Conservation (phyloP, 2,113 vertebrate genomes). For the Perca schrenkii region DNA sequence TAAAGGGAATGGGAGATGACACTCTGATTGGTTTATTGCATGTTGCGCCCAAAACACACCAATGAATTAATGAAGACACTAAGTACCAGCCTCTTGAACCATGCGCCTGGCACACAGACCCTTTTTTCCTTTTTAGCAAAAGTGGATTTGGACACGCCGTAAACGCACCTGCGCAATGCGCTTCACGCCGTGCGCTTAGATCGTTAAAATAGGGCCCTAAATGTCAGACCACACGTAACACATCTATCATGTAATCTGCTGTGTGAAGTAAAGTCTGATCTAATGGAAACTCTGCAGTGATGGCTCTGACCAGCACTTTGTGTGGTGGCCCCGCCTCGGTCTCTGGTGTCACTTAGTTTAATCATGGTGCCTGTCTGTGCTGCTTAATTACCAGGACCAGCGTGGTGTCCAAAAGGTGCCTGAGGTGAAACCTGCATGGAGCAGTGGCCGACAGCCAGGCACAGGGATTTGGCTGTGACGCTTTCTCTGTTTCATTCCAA, state of each 20-base stretch:
- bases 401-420: constrained; percentile 66
- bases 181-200: too few relatives aligned
- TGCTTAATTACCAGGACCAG: constrained; percentile 78
- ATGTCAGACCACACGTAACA: background rate
- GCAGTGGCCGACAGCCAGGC: constrained; percentile 65
- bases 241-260: constrained; percentile 5
- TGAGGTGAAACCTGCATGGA: constrained; percentile 60
- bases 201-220: too few relatives aligned
- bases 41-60: too few relatives aligned
- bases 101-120: too few relatives aligned
- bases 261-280: constrained; percentile 25
- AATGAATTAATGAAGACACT: too few relatives aligned
- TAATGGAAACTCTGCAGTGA: constrained; percentile 14
- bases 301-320: constrained; percentile 9
- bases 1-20: too few relatives aligned
- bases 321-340: constrained; percentile 9
- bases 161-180: too few relatives aligned
- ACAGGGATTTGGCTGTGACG: constrained; percentile 68
- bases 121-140: too few relatives aligned
- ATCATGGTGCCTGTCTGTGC: constrained; percentile 59
- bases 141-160: too few relatives aligned
- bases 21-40: too few relatives aligned
- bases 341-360: constrained; percentile 56
- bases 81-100: too few relatives aligned
- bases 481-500: constrained; percentile 75